A percentile compares a stretch with the other conserved stretches of the same genome.
Evolutionary conservation across 2,797 vertebrate species (phyloP).

Genomic region (Cyclura pinguis): DNA sequence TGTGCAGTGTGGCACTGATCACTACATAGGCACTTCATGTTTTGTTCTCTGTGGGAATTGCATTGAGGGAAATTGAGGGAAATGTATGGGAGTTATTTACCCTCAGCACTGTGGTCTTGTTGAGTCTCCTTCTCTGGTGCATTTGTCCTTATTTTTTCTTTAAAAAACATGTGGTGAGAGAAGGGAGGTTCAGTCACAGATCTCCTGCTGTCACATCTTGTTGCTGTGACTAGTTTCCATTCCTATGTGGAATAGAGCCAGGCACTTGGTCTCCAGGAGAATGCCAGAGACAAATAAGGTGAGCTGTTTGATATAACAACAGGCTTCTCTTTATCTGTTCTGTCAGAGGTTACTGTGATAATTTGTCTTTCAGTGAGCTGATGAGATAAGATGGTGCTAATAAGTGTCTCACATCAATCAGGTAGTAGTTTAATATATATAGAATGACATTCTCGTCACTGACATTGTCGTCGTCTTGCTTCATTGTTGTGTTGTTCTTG

Average conservation of each 20-base stretch:
- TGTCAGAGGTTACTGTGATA: not conserved
- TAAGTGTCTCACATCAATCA: not conserved
- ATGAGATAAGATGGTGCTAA: not conserved
- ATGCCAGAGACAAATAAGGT: not conserved
- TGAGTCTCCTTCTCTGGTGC: not conserved
- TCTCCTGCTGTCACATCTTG: not conserved
- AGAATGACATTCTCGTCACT: slow-evolving; percentile 1
- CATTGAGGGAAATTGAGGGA: not conserved
- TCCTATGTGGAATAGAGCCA: not conserved
- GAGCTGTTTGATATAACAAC: not conserved
- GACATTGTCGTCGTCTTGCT: not conserved
- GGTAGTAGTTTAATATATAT: not conserved
- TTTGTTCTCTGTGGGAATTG: not conserved
- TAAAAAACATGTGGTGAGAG: too few relatives aligned
- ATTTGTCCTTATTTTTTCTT: not conserved
- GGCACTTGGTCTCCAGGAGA: not conserved
- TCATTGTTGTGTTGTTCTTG: not conserved
- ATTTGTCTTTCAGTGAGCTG: not conserved
- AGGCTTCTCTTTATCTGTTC: not conserved
- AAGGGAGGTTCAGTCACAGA: not conserved
- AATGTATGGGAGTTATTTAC: not conserved
- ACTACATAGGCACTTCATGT: not conserved
- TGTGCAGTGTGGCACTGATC: not conserved
- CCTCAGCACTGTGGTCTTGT: not conserved
- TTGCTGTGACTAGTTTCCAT: not conserved